Conservation (phyloP, 1,140 invertebrate species). For the Hyles vespertilio region DNA sequence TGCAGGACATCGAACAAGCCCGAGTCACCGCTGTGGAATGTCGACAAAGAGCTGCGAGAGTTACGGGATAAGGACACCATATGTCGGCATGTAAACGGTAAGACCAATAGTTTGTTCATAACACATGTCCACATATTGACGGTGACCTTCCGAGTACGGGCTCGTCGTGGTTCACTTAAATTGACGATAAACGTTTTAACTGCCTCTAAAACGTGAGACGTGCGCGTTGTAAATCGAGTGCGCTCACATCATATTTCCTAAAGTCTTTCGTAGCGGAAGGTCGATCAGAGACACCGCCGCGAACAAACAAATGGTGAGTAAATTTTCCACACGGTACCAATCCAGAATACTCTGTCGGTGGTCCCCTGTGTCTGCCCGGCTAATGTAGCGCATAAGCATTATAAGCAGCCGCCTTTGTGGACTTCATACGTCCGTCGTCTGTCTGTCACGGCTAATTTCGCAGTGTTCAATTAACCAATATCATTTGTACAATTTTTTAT, state of each 20-base stretch:
- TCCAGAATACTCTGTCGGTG: slow-evolving; percentile 61
- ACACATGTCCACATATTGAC: no score
- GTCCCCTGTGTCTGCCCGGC: slow-evolving; percentile 17
- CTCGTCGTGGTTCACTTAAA: slow-evolving; percentile 1
- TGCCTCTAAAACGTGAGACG: not conserved
- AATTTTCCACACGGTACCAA: slow-evolving; percentile 72
- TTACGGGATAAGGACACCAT: slow-evolving; percentile 53
- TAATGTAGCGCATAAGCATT: slow-evolving; percentile 1
- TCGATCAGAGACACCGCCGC: slow-evolving; percentile 45
- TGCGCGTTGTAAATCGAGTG: not conserved
- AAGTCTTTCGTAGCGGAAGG: slow-evolving; percentile 42
- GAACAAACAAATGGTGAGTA: slow-evolving; percentile 55
- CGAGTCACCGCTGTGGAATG: slow-evolving; percentile 59
- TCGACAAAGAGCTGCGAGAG: slow-evolving; percentile 57
- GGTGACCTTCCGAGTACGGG: slow-evolving; percentile 4
- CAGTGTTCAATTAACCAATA: no score
- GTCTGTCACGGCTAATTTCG: not conserved
- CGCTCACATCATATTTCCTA: not conserved
- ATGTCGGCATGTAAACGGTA: slow-evolving; percentile 66
- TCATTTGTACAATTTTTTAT: no score
- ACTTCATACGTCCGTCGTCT: slow-evolving; percentile 18
- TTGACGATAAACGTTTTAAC: slow-evolving; percentile 10
- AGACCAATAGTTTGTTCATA: slow-evolving; percentile 18
- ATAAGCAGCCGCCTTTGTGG: not conserved
- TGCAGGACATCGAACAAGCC: slow-evolving; percentile 59